Evolutionary conservation across 2,888 invertebrate genomes (phyloP).

Genomic region (Drosophila buzzatii): DNA sequence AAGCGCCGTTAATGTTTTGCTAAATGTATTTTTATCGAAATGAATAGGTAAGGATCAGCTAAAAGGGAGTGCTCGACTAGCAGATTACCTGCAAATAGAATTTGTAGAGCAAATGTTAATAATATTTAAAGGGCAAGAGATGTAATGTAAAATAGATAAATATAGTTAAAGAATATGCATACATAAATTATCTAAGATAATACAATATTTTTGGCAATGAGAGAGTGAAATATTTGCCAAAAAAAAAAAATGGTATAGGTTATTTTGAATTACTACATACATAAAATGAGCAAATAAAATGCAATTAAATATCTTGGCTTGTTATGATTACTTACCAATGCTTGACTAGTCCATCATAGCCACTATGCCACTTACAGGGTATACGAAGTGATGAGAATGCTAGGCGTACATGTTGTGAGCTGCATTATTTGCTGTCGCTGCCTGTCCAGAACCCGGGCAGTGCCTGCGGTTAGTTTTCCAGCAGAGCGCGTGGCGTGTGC

Average conservation of each 20-base stretch:
- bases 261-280: too few relatives aligned
- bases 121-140: too few relatives aligned
- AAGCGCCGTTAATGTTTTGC: constrained; percentile 65
- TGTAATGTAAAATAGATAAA: neutral
- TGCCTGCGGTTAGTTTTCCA: constrained; percentile 63
- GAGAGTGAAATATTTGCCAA: too few relatives aligned
- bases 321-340: too few relatives aligned
- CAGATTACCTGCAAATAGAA: constrained; percentile 6
- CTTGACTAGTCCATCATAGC: neutral
- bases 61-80: neutral
- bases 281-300: neutral
- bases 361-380: constrained; percentile 27
- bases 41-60: constrained; percentile 8
- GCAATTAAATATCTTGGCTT: neutral
- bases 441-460: constrained; percentile 39
- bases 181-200: neutral
- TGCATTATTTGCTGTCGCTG: constrained; percentile 37
- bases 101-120: neutral
- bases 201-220: too few relatives aligned
- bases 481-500: constrained; percentile 67
- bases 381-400: constrained; percentile 33
- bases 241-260: too few relatives aligned
- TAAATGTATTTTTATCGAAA: constrained; percentile 70
- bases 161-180: neutral
- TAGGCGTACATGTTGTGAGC: constrained; percentile 34